Evolutionary conservation across 2,113 vertebrate genomes (phyloP), one percentile per base, ranked within the genome.

Genomic region (Okapia johnstoni): DNA sequence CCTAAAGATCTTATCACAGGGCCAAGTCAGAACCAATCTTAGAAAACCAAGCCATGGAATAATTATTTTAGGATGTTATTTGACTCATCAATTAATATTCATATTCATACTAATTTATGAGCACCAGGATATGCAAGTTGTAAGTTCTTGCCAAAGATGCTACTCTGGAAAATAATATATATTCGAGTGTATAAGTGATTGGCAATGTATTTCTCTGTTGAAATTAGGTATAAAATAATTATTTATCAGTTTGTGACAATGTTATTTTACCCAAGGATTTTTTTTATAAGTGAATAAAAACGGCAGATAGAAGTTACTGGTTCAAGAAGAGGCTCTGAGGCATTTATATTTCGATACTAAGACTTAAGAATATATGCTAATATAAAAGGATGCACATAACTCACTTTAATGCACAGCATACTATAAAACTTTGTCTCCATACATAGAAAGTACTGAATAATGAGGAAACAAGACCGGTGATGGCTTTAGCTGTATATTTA

Each of bases 331-430:
- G 15, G 15, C 23, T 83, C 19, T 43, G 7, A 88, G 12, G 7
- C 25, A 77, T 92, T 97, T 92, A 95, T 11, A 87, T 97, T 92
- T 97, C 94, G 76, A 96, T 73, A 52, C 10, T 85, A 73, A 55
- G 21, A 50, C 36, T 88, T 80, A 95, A 95, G 14, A 83, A 46
- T 70, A 9, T n/a, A 77, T 90, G 21, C 11, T 80, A 95, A 90
- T 54, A 46, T 1, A 25, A 50, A 93, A 85, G 33, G 33, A 83
- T 52, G 14, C 36, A 36, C 6, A 84, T 97, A 85, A 97, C 54
- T 96, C 43, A 93, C 7, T 93, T 90, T 88, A 60, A 93, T 70
- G 43, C 5, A 90, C 16, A 97, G 16, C 5, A 50, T 17, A 90
- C 14, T 88, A 4, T 83, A 86, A 97, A 97, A 90, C 54, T 84